Conservation (phyloP, 2,888 invertebrate genomes). For the Nematopogon swammerdamellus region DNA sequence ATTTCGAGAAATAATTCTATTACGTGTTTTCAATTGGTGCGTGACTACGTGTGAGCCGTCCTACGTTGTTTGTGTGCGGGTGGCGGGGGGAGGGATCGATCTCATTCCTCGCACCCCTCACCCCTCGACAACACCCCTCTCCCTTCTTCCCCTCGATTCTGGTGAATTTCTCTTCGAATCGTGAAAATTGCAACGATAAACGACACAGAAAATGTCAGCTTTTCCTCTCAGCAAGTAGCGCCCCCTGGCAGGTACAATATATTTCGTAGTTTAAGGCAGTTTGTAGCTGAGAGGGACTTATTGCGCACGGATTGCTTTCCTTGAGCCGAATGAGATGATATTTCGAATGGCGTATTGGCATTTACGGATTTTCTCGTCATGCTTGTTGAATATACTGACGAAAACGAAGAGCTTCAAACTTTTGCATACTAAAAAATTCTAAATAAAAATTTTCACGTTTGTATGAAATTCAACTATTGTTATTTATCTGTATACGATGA, state of each 20-base stretch:
- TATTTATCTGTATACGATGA: too few relatives aligned
- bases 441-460: constrained; percentile 1
- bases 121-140: not conserved
- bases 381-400: not conserved
- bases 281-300: not conserved
- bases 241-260: too few relatives aligned
- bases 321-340: not conserved
- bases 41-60: too few relatives aligned
- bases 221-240: too few relatives aligned
- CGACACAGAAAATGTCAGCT: too few relatives aligned
- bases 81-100: too few relatives aligned
- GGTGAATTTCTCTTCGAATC: too few relatives aligned
- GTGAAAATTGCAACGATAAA: too few relatives aligned
- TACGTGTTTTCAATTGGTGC: too few relatives aligned
- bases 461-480: not conserved
- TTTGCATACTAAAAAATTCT: not conserved
- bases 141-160: too few relatives aligned
- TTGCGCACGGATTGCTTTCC: not conserved
- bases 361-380: not conserved
- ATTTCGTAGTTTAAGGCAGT: not conserved
- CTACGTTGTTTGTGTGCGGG: too few relatives aligned
- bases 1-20: too few relatives aligned
- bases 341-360: not conserved
- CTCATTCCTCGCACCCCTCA: not conserved
- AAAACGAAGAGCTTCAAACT: constrained; percentile 1